These are phyloP conservation scores for Schizotus pectinicornis DNA, from an alignment of 2,888 invertebrate species.

Conservation along the genomic window DNA sequence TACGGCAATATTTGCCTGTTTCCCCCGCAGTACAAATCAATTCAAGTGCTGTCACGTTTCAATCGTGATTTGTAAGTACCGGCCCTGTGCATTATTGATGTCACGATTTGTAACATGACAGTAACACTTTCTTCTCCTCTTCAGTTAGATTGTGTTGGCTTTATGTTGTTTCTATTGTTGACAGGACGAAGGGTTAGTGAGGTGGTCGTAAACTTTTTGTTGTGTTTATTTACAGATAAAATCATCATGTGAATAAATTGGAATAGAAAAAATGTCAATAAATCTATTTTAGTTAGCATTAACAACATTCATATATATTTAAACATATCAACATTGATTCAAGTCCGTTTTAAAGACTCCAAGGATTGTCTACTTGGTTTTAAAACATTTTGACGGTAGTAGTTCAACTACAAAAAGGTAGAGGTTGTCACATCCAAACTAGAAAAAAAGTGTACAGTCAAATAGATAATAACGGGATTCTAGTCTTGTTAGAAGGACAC, in stretches of 20 bases:
- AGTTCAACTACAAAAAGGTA: constrained; percentile 6
- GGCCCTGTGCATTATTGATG: too few species aligned
- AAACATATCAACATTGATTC: constrained; percentile 44
- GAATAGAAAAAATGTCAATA: constrained; percentile 43
- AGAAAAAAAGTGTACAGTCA: constrained; percentile 34
- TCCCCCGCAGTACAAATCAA: too few species aligned
- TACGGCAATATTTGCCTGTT: too few species aligned
- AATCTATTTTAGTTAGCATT: constrained; percentile 36
- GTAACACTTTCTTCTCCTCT: too few species aligned
- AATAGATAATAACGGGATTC: constrained; percentile 29
- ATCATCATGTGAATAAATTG: constrained; percentile 37
- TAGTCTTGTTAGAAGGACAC: constrained; percentile 45
- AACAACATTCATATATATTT: constrained; percentile 46
- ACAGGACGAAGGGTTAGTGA: background rate
- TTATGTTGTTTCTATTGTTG: background rate
- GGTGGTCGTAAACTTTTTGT: constrained; percentile 8
- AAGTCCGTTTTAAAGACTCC: constrained; percentile 35
- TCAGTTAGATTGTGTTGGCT: background rate
- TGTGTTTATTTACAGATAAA: constrained; percentile 43
- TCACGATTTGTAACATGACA: too few species aligned
- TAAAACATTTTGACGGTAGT: constrained; percentile 6
- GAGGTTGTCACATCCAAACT: constrained; percentile 31
- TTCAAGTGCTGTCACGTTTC: too few species aligned
- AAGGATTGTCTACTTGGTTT: constrained; percentile 47
- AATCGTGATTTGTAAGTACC: too few species aligned